phyloP scores from a whole-genome alignment of 2,113 vertebrate species.

The Oplegnathus fasciatus region DNA sequence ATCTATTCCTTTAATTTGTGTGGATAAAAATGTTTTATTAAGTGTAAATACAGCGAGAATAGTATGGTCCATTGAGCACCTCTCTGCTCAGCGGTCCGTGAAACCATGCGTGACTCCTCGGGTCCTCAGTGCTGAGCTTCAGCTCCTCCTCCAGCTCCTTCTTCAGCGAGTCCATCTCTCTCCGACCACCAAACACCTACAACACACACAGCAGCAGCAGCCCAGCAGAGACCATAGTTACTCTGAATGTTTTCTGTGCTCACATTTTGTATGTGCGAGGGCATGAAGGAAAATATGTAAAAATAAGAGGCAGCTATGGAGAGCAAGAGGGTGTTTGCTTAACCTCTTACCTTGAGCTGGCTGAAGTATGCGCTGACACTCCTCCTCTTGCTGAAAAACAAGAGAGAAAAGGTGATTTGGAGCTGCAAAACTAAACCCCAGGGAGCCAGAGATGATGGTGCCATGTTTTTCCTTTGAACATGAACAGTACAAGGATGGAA shows the following conservation, averaged over 20 bases:
- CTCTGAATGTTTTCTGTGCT: neutral
- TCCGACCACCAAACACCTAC: slow-evolving; percentile 76
- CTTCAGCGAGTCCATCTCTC: slow-evolving; percentile 85
- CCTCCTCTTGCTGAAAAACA: slow-evolving; percentile 82
- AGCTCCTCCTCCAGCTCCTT: slow-evolving; percentile 89
- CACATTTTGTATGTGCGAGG: neutral
- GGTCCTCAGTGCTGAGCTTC: slow-evolving; percentile 86
- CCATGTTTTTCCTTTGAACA: slow-evolving; percentile 42
- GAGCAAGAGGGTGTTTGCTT: slow-evolving; percentile 3
- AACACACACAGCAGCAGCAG: slow-evolving; percentile 26
- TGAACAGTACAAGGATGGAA: slow-evolving; percentile 50
- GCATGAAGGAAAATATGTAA: neutral
- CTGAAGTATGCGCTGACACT: slow-evolving; percentile 80
- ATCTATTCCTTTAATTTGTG: neutral
- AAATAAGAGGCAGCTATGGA: neutral
- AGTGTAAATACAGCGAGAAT: neutral
- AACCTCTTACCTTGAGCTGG: slow-evolving; percentile 79
- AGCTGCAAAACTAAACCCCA: slow-evolving; percentile 23
- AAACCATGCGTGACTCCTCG: slow-evolving; percentile 89
- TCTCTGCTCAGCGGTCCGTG: slow-evolving; percentile 86
- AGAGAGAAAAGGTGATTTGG: slow-evolving; percentile 45
- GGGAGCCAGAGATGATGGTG: slow-evolving; percentile 35
- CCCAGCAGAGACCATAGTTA: neutral
- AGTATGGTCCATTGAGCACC: slow-evolving; percentile 73
- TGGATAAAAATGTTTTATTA: neutral